Conservation (phyloP, 2,797 vertebrate genomes). For the Acridotheres tristis region DNA sequence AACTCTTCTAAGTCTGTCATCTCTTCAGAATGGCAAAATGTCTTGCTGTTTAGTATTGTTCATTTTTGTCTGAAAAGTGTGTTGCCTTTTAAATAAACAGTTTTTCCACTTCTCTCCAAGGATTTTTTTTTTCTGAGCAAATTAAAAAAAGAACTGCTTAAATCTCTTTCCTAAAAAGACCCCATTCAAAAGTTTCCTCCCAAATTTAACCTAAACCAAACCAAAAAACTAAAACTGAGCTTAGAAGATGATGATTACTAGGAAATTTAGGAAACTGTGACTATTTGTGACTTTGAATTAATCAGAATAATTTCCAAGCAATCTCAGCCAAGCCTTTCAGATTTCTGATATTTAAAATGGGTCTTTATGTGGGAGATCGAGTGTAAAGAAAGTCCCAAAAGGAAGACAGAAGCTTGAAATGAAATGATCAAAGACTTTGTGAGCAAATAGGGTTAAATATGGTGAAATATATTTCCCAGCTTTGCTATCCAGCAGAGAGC, state of each 20-base stretch:
- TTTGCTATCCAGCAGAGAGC: slow-evolving; percentile 24
- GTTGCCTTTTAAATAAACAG: too few species aligned
- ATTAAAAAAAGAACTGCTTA: too few species aligned
- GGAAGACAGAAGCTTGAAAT: neutral
- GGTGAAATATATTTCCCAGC: slow-evolving; percentile 1
- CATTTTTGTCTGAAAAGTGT: too few species aligned
- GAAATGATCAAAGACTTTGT: neutral
- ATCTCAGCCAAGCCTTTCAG: neutral
- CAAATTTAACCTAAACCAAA: too few species aligned
- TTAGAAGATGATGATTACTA: neutral
- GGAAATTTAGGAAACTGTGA: neutral
- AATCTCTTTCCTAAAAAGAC: too few species aligned
- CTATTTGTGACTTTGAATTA: neutral
- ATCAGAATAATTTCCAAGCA: neutral
- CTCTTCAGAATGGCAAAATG: too few species aligned
- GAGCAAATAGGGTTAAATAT: neutral
- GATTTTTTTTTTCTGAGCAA: too few species aligned
- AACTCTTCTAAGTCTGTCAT: too few species aligned
- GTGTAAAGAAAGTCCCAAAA: neutral
- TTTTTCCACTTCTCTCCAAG: too few species aligned
- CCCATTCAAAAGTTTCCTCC: too few species aligned
- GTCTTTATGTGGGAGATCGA: neutral
- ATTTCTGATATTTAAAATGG: neutral
- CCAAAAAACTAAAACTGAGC: neutral
- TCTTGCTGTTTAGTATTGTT: too few species aligned